Conservation (phyloP, 2,797 vertebrate species). For the Pipistrellus pipistrellus region DNA sequence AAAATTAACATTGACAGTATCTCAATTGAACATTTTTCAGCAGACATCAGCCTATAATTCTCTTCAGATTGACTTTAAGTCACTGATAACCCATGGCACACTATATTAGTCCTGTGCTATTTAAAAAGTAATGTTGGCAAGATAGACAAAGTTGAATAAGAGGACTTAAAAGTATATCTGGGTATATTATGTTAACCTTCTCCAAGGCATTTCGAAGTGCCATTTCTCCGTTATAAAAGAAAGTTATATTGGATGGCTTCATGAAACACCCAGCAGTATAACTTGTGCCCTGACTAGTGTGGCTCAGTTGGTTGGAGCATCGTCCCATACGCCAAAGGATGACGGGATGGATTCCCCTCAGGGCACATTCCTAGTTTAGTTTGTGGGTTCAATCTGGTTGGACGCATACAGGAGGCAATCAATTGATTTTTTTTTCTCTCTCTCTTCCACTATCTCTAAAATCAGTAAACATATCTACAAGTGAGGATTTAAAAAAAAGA, state of each 20-base stretch:
- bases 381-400: neutral
- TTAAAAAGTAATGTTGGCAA: neutral
- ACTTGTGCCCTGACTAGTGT: neutral
- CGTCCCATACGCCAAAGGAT: neutral
- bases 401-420: neutral
- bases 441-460: neutral
- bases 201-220: neutral
- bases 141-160: constrained; percentile 1
- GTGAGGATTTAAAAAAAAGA: neutral
- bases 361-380: neutral
- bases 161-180: neutral
- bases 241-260: neutral
- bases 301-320: neutral
- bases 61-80: neutral
- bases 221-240: neutral
- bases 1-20: neutral
- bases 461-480: neutral
- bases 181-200: neutral
- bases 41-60: neutral
- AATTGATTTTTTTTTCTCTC: neutral
- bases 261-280: neutral
- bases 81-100: neutral
- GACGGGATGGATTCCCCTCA: neutral
- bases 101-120: neutral
- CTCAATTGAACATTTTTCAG: neutral